phyloP scores from a whole-genome alignment of 2,797 vertebrate species.

The Tapera naevia region DNA sequence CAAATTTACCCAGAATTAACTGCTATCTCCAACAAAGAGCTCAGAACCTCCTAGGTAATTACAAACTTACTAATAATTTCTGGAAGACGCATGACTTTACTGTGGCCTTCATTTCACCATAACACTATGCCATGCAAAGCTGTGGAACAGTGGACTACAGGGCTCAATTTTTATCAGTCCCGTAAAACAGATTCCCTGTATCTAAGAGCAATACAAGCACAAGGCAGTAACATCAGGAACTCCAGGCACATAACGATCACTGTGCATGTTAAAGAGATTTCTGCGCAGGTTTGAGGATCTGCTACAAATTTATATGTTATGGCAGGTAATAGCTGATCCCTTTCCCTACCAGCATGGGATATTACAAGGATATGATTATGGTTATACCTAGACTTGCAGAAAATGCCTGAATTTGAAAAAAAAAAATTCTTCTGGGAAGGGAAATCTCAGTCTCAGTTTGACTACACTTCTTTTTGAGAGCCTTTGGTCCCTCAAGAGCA shows the following conservation, averaged over 20 bases:
- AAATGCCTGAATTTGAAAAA: background rate
- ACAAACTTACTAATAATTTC: background rate
- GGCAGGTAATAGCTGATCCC: background rate
- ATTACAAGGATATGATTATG: background rate
- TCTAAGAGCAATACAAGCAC: background rate
- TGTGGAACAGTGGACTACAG: background rate
- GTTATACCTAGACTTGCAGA: background rate
- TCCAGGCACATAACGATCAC: background rate
- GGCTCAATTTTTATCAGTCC: constrained; percentile 20
- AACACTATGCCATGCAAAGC: background rate
- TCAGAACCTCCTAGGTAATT: background rate
- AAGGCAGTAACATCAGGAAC: background rate
- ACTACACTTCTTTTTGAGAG: background rate
- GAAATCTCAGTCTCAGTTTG: background rate
- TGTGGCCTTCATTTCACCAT: background rate
- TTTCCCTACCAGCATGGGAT: background rate
- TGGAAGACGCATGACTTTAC: background rate
- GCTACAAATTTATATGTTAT: background rate
- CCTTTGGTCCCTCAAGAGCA: background rate
- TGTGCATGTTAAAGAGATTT: background rate
- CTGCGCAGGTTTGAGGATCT: background rate
- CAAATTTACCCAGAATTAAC: background rate
- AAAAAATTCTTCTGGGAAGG: background rate
- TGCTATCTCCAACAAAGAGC: background rate
- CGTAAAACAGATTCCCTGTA: background rate